A percentile compares a stretch with the other conserved stretches of the same genome.
Conservation (phyloP, 1,140 invertebrate genomes). For the Bombus impatiens region DNA sequence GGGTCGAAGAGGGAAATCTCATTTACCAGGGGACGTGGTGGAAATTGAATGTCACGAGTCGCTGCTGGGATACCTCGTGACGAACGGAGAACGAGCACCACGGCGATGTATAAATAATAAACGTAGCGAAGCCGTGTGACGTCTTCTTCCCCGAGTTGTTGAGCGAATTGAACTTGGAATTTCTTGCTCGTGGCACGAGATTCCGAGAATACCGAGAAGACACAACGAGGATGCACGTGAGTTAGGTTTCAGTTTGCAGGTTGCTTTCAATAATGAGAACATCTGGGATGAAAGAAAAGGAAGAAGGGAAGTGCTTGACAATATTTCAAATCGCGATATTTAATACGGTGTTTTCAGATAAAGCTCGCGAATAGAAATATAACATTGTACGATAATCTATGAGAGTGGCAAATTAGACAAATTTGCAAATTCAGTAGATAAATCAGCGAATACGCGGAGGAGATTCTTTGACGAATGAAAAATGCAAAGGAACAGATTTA, state of each 20-base stretch:
- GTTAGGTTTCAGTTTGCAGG: not conserved
- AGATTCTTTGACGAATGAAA: too few species aligned
- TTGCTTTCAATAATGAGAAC: not conserved
- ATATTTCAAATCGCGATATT: not conserved
- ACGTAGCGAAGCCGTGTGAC: not conserved
- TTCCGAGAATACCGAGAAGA: not conserved
- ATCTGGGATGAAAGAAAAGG: not conserved
- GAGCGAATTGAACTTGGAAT: not conserved
- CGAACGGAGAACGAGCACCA: not conserved
- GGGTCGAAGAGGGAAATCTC: slow-evolving; percentile 8
- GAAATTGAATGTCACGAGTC: slow-evolving; percentile 45
- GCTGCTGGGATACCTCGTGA: not conserved
- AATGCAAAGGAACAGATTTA: too few species aligned
- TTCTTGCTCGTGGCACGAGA: not conserved
- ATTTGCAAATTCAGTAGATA: too few species aligned
- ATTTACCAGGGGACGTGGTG: slow-evolving; percentile 26
- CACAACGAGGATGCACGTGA: not conserved
- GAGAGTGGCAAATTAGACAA: too few species aligned
- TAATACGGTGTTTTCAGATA: not conserved
- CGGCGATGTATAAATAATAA: slow-evolving; percentile 25
- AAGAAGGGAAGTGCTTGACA: too few species aligned
- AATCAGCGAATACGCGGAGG: too few species aligned
- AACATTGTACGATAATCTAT: not conserved
- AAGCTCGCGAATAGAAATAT: not conserved
- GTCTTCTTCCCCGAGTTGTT: not conserved